A percentile compares a stretch with the other conserved stretches of the same genome.
These are phyloP conservation scores for Thalassarche chlororhynchos DNA, from an alignment of 2,113 vertebrate species.

Conservation along the genomic window DNA sequence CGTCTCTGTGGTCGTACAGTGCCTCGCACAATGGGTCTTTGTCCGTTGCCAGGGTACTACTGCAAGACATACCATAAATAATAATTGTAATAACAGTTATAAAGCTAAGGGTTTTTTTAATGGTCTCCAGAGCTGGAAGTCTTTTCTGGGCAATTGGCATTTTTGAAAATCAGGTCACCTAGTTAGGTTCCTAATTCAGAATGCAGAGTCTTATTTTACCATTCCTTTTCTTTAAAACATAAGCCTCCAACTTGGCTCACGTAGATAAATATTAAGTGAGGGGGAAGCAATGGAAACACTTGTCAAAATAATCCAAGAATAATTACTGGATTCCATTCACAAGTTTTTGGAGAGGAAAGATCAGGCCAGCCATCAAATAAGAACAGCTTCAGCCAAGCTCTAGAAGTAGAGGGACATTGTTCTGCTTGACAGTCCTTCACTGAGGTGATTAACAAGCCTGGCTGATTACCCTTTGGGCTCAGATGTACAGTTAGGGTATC, in stretches of 20 bases:
- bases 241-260: constrained; percentile 40
- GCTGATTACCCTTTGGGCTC: constrained; percentile 20
- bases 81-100: constrained; percentile 40
- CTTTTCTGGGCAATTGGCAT: constrained; percentile 28
- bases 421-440: neutral
- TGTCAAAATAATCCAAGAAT: constrained; percentile 63
- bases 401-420: constrained; percentile 22
- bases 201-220: constrained; percentile 17
- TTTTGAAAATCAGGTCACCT: constrained; percentile 41
- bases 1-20: neutral
- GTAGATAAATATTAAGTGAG: constrained; percentile 35
- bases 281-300: constrained; percentile 46
- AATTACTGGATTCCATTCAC: constrained; percentile 45
- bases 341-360: constrained; percentile 43
- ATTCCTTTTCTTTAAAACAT: constrained; percentile 51
- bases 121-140: constrained; percentile 15
- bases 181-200: constrained; percentile 21
- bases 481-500: neutral
- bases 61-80: constrained; percentile 35
- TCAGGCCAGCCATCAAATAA: neutral
- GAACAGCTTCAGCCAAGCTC: constrained; percentile 24
- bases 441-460: constrained; percentile 23
- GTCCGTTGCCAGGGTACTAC: neutral
- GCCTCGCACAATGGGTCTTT: constrained; percentile 23
- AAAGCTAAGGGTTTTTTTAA: constrained; percentile 5